Percentiles rank a stretch among this genome's conserved stretches.
phyloP scores from a whole-genome alignment of 2,113 vertebrate species.

The Ceyx cyanopectus region DNA sequence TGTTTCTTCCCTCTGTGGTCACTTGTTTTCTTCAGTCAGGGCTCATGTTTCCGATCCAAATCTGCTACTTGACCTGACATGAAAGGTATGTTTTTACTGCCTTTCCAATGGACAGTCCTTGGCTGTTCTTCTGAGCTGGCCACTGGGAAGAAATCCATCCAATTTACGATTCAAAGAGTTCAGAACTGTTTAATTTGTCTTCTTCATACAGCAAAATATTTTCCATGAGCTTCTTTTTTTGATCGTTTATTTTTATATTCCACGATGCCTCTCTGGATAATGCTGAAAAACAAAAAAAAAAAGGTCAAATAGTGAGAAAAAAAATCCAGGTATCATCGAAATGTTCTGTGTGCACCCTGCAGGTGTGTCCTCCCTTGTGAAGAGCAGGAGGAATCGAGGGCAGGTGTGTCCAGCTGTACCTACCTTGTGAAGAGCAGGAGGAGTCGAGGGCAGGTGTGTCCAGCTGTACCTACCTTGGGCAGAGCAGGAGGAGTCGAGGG shows the following conservation, averaged over 20 bases:
- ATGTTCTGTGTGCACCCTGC: no score
- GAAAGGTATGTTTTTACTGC: background rate
- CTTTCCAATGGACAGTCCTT: background rate
- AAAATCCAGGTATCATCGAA: background rate
- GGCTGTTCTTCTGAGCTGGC: background rate
- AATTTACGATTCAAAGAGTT: constrained; percentile 77
- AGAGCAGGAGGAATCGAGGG: no score
- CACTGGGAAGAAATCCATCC: background rate
- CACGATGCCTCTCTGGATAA: constrained; percentile 66
- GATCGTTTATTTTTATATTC: constrained; percentile 80
- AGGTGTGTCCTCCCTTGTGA: no score
- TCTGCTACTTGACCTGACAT: background rate
- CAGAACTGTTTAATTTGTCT: constrained; percentile 77
- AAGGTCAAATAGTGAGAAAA: background rate
- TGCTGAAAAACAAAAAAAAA: constrained; percentile 59
- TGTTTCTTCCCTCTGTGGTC: background rate
- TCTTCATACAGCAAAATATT: constrained; percentile 80
- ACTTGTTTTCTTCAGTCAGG: background rate
- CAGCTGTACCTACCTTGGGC: no score
- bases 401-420: no score
- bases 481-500: no score
- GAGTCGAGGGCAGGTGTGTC: no score
- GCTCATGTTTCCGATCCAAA: background rate
- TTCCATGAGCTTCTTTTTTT: constrained; percentile 82
- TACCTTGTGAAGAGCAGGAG: no score